Evolutionary conservation across 1,140 invertebrate species (phyloP).

Genomic region (Zaprionus capensis): DNA sequence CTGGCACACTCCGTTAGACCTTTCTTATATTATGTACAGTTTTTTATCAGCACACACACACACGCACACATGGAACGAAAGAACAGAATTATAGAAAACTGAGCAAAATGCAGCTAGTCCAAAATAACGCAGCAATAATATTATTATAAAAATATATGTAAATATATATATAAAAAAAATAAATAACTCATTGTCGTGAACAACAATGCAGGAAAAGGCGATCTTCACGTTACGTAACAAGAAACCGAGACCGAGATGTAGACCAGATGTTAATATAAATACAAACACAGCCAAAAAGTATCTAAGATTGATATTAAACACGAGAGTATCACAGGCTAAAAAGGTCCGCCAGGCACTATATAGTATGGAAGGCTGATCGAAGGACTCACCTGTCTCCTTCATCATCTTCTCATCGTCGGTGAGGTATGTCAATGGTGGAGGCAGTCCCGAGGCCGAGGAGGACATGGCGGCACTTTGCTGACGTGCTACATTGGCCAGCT

Average conservation of each 20-base stretch:
- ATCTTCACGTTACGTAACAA: slow-evolving; percentile 49
- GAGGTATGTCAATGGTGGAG: slow-evolving; percentile 87
- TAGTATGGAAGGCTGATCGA: not conserved
- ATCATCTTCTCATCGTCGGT: slow-evolving; percentile 92
- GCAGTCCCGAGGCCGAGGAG: slow-evolving; percentile 64
- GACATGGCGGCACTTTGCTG: slow-evolving; percentile 76
- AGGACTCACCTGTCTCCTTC: slow-evolving; percentile 90
- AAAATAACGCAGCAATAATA: slow-evolving; percentile 15
- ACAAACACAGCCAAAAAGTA: slow-evolving; percentile 14
- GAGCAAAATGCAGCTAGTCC: slow-evolving; percentile 23
- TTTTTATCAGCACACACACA: slow-evolving; percentile 41
- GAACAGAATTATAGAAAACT: slow-evolving; percentile 14
- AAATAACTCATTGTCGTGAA: not conserved
- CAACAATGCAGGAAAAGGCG: slow-evolving; percentile 23
- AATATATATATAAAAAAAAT: not conserved
- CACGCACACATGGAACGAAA: not conserved
- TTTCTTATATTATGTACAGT: slow-evolving; percentile 14
- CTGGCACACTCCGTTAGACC: not conserved
- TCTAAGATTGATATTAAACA: slow-evolving; percentile 12
- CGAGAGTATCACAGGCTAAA: not conserved
- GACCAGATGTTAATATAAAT: slow-evolving; percentile 18
- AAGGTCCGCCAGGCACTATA: not conserved
- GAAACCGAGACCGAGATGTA: slow-evolving; percentile 14
- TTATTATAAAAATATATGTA: slow-evolving; percentile 17
- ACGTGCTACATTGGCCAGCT: slow-evolving; percentile 79